These are phyloP conservation scores for Nothobranchius kuhntae DNA, from an alignment of 2,113 vertebrate genomes.

Conservation along the genomic window DNA sequence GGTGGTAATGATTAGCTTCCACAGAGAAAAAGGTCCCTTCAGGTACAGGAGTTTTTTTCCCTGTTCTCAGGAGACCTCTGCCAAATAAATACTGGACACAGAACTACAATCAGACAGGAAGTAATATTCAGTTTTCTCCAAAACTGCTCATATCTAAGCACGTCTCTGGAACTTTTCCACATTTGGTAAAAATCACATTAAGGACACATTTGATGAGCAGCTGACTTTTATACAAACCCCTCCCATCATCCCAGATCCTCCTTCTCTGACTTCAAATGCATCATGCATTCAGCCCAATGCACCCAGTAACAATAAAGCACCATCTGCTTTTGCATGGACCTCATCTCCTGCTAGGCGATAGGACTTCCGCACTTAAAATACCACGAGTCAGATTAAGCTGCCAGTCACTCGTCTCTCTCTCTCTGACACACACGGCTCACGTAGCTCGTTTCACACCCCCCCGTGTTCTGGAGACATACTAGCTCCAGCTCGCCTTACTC, in stretches of 20 bases:
- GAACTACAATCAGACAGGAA: slow-evolving; percentile 33
- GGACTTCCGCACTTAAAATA: slow-evolving; percentile 68
- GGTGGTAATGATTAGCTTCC: too few species aligned
- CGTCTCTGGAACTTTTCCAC: slow-evolving; percentile 42
- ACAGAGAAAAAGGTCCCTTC: neutral
- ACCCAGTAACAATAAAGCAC: slow-evolving; percentile 65
- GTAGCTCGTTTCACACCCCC: slow-evolving; percentile 38
- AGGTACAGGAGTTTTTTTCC: slow-evolving; percentile 12
- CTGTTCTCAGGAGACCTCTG: slow-evolving; percentile 25
- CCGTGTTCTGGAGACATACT: slow-evolving; percentile 38
- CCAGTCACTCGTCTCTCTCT: slow-evolving; percentile 39
- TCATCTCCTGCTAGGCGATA: slow-evolving; percentile 49
- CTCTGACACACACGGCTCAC: slow-evolving; percentile 38
- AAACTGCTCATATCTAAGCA: slow-evolving; percentile 48
- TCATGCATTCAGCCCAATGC: slow-evolving; percentile 32
- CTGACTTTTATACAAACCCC: neutral
- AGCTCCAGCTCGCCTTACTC: slow-evolving; percentile 28
- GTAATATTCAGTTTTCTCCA: slow-evolving; percentile 32
- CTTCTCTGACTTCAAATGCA: slow-evolving; percentile 36
- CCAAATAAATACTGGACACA: slow-evolving; percentile 38
- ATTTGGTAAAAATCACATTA: slow-evolving; percentile 22
- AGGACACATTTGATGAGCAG: slow-evolving; percentile 11
- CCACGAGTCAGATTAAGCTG: slow-evolving; percentile 74
- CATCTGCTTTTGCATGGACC: slow-evolving; percentile 62
- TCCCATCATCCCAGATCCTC: slow-evolving; percentile 2